phyloP scores from a whole-genome alignment of 2,888 invertebrate species.

The Amphipoea lucens region DNA sequence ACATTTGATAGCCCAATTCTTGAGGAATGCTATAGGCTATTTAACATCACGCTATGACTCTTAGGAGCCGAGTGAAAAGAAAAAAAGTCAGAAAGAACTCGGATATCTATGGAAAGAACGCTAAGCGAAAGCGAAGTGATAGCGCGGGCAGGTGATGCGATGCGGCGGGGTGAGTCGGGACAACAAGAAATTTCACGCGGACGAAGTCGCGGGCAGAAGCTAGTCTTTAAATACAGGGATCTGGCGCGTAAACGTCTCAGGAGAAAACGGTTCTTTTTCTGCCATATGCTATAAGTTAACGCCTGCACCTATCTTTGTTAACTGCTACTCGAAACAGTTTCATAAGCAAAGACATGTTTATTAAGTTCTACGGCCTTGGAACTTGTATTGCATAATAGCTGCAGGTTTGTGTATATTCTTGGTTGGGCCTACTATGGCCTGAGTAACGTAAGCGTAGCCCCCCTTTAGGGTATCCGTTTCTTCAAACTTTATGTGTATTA shows the following conservation, averaged over 20 bases:
- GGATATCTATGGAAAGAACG: too few relatives aligned
- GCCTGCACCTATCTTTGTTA: neutral
- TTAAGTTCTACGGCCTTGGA: slow-evolving; percentile 16
- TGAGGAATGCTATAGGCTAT: too few relatives aligned
- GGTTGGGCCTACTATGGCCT: neutral
- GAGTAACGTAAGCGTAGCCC: neutral
- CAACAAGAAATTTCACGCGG: too few relatives aligned
- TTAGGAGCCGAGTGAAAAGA: too few relatives aligned
- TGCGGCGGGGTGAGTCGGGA: too few relatives aligned
- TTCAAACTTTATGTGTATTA: neutral
- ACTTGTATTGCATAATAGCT: slow-evolving; percentile 21
- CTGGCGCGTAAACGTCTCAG: slow-evolving; percentile 10
- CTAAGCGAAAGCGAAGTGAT: too few relatives aligned
- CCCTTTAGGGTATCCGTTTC: neutral
- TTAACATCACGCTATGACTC: too few relatives aligned
- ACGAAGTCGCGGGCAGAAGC: too few relatives aligned
- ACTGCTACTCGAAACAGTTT: slow-evolving; percentile 15
- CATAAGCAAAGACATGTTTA: slow-evolving; percentile 1
- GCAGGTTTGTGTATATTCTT: slow-evolving; percentile 17
- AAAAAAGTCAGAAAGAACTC: too few relatives aligned
- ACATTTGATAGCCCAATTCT: too few relatives aligned
- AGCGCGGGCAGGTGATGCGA: too few relatives aligned
- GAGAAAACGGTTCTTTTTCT: neutral
- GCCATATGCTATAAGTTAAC: neutral
- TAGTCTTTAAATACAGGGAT: neutral